Evolutionary conservation across 2,113 vertebrate species (phyloP).

Genomic region (Acanthisitta chloris): DNA sequence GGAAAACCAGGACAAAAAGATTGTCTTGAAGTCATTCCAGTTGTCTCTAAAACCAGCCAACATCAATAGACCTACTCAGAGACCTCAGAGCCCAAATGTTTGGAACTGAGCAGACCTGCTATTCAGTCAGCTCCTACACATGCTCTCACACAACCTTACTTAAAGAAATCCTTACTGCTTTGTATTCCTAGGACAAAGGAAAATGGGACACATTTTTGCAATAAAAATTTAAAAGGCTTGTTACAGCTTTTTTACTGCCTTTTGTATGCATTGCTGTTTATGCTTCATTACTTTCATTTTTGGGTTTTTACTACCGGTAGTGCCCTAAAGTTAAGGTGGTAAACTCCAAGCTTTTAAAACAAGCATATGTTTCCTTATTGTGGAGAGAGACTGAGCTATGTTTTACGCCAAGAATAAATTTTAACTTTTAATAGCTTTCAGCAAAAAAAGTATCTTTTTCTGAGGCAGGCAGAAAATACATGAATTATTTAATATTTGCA

Average conservation of each 20-base stretch:
- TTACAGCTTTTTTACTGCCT: constrained; percentile 50
- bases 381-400: not conserved
- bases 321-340: constrained; percentile 14
- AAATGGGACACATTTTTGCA: not conserved
- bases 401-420: constrained; percentile 33
- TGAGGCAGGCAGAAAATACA: not conserved
- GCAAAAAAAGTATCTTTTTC: not conserved
- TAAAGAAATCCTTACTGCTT: not conserved
- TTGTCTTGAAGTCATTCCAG: not conserved
- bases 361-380: constrained; percentile 33
- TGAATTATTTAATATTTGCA: not conserved
- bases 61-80: not conserved
- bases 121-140: not conserved
- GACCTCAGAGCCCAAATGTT: not conserved
- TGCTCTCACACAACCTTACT: not conserved
- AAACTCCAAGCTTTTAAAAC: constrained; percentile 28
- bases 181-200: not conserved
- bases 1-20: not conserved
- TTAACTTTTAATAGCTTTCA: constrained; percentile 33
- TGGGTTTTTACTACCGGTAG: not conserved
- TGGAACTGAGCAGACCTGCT: not conserved
- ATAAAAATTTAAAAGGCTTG: constrained; percentile 45
- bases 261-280: constrained; percentile 42
- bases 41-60: not conserved
- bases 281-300: constrained; percentile 59